Evolutionary conservation across 2,888 invertebrate species (phyloP).

Genomic region (Linnaemya vulpina): DNA sequence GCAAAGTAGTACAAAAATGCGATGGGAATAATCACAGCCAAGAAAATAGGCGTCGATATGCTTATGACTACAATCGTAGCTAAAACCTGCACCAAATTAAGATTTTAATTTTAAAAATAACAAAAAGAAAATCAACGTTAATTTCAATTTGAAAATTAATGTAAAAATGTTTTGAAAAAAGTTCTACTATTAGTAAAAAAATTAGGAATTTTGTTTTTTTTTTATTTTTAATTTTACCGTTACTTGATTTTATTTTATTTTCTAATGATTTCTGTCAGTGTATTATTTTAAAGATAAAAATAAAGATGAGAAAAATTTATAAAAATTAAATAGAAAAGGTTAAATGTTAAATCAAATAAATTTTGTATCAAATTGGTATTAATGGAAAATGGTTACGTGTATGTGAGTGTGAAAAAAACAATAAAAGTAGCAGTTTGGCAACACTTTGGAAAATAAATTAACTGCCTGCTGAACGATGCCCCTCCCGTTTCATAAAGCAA

Average conservation of each 20-base stretch:
- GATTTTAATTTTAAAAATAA: slow-evolving; percentile 3
- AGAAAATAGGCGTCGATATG: slow-evolving; percentile 92
- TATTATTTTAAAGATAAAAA: slow-evolving; percentile 22
- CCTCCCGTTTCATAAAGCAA: too few species aligned
- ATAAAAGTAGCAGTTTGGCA: slow-evolving; percentile 71
- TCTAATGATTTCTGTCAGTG: slow-evolving; percentile 36
- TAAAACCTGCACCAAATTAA: slow-evolving; percentile 85
- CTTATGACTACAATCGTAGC: slow-evolving; percentile 94
- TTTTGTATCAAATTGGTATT: slow-evolving; percentile 1
- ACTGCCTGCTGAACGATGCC: too few species aligned
- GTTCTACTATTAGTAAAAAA: slow-evolving; percentile 19
- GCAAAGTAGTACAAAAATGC: slow-evolving; percentile 92
- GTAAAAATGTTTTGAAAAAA: background rate
- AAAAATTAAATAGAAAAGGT: slow-evolving; percentile 10
- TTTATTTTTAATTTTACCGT: slow-evolving; percentile 65
- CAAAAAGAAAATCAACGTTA: slow-evolving; percentile 34
- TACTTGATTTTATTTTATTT: slow-evolving; percentile 64
- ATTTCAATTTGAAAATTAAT: slow-evolving; percentile 2
- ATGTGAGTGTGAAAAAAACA: background rate
- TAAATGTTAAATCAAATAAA: slow-evolving; percentile 8
- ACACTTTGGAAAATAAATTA: slow-evolving; percentile 24
- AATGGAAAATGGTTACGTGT: background rate
- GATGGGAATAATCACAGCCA: slow-evolving; percentile 91
- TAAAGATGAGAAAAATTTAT: background rate
- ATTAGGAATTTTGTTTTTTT: background rate